A percentile compares a stretch with the other conserved stretches of the same genome.
These are phyloP conservation scores for Acanthosepion lycidas DNA, from an alignment of 2,888 invertebrate species.

Conservation along the genomic window DNA sequence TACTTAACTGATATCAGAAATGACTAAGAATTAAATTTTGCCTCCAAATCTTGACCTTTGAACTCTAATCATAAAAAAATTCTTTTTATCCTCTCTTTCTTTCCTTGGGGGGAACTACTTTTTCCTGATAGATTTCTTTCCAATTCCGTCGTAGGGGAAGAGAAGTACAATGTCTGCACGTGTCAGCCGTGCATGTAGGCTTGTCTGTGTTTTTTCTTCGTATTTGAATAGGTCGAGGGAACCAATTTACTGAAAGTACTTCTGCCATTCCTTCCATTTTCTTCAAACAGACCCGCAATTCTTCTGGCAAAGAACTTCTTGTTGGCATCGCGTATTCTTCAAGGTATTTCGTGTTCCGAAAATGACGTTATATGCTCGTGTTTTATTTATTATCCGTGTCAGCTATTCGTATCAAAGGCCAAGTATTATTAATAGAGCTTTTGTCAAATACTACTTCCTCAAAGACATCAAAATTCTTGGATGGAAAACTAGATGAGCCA, in stretches of 20 bases:
- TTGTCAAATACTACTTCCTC: neutral
- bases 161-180: too few relatives aligned
- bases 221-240: neutral
- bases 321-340: neutral
- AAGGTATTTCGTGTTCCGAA: neutral
- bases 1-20: too few relatives aligned
- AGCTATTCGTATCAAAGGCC: neutral
- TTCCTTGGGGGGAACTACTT: too few relatives aligned
- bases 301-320: neutral
- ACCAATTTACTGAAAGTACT: neutral
- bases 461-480: neutral
- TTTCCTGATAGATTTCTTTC: too few relatives aligned
- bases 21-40: too few relatives aligned
- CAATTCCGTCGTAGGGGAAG: too few relatives aligned
- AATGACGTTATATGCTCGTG: neutral
- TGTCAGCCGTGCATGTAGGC: too few relatives aligned
- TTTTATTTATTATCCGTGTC: neutral
- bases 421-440: slow-evolving; percentile 33
- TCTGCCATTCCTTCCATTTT: neutral
- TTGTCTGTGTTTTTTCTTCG: neutral
- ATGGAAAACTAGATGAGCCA: neutral
- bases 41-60: too few relatives aligned
- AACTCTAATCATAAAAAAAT: too few relatives aligned
- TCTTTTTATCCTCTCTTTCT: too few relatives aligned
- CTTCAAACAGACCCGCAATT: neutral